A percentile compares a stretch with the other conserved stretches of the same genome.
Evolutionary conservation across 2,797 vertebrate genomes (phyloP).

Genomic region (Carcharodon carcharias): DNA sequence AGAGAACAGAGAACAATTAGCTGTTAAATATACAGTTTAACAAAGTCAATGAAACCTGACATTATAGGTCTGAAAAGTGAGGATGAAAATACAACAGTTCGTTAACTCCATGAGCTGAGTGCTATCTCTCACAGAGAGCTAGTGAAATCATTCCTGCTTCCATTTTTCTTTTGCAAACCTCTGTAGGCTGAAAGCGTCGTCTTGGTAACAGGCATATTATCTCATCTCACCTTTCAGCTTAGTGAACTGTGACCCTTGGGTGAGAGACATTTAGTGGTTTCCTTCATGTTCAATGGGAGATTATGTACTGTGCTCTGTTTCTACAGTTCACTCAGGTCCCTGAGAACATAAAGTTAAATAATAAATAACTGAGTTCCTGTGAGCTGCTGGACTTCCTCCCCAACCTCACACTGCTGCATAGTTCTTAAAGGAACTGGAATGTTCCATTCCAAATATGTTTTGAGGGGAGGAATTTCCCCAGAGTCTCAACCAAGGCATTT

Average conservation of each 20-base stretch:
- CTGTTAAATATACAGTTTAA: not conserved
- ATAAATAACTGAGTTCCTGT: not conserved
- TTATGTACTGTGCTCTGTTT: not conserved
- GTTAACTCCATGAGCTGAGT: not conserved
- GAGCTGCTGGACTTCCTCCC: not conserved
- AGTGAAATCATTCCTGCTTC: not conserved
- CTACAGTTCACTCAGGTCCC: not conserved
- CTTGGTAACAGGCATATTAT: not conserved
- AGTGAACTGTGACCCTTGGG: not conserved
- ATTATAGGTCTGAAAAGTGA: not conserved
- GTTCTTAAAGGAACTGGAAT: not conserved
- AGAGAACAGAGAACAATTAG: not conserved
- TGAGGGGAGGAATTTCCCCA: slow-evolving; percentile 1
- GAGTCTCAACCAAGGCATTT: not conserved
- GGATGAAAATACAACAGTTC: not conserved
- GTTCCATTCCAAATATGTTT: not conserved
- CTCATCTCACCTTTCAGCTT: slow-evolving; percentile 1
- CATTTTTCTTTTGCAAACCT: not conserved
- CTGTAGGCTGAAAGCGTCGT: not conserved
- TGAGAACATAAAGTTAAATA: not conserved
- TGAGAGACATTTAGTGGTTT: not conserved
- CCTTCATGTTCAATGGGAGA: not conserved
- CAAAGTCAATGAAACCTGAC: not conserved
- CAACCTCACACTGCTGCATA: not conserved
- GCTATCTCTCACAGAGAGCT: too few relatives aligned